phyloP scores from a whole-genome alignment of 2,113 vertebrate genomes.

The Hepsetus odoe region DNA sequence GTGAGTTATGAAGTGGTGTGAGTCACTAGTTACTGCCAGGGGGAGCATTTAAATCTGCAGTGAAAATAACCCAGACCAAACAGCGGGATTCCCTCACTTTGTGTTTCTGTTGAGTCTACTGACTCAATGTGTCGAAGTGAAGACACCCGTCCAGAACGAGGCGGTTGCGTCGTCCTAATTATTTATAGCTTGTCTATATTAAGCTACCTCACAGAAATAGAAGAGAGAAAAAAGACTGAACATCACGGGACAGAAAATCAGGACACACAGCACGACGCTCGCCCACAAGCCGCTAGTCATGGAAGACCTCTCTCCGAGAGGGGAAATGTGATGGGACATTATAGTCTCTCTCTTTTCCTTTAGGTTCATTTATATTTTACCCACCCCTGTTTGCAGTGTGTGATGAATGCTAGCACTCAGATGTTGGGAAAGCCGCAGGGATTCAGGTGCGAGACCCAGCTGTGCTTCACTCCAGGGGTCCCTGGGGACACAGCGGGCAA shows the following conservation, averaged over 20 bases:
- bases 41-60: not conserved
- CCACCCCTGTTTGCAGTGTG: too few species aligned
- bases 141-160: not conserved
- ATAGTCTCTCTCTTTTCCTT: too few species aligned
- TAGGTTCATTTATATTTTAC: too few species aligned
- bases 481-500: not conserved
- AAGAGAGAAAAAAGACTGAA: not conserved
- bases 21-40: not conserved
- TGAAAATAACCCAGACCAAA: not conserved
- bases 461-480: not conserved
- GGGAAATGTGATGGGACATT: too few species aligned
- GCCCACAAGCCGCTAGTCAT: not conserved
- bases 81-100: not conserved
- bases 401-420: too few species aligned
- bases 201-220: not conserved
- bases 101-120: not conserved
- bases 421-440: not conserved
- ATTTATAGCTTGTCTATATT: constrained; percentile 15
- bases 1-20: too few species aligned
- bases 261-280: not conserved
- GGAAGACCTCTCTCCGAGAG: not conserved
- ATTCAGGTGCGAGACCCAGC: not conserved
- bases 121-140: not conserved
- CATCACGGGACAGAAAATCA: constrained; percentile 21
- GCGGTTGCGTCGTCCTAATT: not conserved